These are phyloP conservation scores for Orycteropus afer DNA, from an alignment of 2,113 vertebrate genomes.

Conservation along the genomic window DNA sequence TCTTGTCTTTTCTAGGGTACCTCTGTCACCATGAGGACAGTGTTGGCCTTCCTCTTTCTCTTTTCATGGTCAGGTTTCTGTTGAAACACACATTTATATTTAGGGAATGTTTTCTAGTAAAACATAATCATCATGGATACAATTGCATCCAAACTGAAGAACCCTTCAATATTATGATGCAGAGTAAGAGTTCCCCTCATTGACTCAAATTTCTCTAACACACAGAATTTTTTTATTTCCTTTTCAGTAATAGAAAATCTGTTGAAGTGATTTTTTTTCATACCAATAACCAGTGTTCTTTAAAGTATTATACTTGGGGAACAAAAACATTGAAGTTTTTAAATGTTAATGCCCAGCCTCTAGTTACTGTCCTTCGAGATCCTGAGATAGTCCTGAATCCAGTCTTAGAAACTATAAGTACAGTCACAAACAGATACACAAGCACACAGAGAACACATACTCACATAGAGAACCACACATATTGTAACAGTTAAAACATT, in stretches of 20 bases:
- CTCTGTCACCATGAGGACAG: not conserved
- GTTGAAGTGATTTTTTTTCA: not conserved
- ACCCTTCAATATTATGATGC: not conserved
- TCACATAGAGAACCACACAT: not conserved
- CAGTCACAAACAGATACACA: not conserved
- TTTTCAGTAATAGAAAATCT: not conserved
- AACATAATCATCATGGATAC: not conserved
- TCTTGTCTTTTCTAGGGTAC: not conserved
- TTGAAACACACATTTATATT: not conserved
- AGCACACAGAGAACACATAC: not conserved
- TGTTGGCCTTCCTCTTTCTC: not conserved
- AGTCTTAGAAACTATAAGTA: not conserved
- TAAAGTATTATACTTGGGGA: slow-evolving; percentile 4
- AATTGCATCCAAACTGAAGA: not conserved
- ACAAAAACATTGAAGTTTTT: not conserved
- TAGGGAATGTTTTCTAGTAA: not conserved
- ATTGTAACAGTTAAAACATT: not conserved
- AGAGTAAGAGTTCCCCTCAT: not conserved
- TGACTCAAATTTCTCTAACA: not conserved
- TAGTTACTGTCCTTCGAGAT: not conserved
- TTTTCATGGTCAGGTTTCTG: not conserved
- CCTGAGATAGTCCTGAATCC: not conserved
- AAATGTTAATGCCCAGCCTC: not conserved
- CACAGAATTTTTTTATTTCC: not conserved
- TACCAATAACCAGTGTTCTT: not conserved